Evolutionary conservation across 2,888 invertebrate species (phyloP).

Genomic region (Xanthia togata): DNA sequence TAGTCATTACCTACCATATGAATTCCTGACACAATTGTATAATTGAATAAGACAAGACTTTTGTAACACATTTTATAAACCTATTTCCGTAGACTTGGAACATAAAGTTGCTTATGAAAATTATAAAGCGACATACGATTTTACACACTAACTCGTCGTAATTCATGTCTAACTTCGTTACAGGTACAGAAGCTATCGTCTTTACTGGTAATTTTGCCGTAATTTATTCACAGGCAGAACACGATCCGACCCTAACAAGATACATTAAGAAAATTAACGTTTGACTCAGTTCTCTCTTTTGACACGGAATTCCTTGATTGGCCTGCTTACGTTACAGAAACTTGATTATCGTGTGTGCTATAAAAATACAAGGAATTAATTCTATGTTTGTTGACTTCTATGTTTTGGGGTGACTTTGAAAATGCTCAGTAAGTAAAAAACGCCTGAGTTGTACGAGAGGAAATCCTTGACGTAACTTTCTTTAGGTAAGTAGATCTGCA

Average conservation of each 20-base stretch:
- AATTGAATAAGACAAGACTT: not conserved
- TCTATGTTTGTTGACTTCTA: slow-evolving; percentile 23
- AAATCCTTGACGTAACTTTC: not conserved
- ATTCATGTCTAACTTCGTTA: slow-evolving; percentile 76
- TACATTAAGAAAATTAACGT: slow-evolving; percentile 88
- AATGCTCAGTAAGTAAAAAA: not conserved
- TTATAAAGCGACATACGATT: slow-evolving; percentile 29
- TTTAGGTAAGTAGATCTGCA: not conserved
- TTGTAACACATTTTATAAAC: slow-evolving; percentile 19
- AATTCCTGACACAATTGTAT: not conserved
- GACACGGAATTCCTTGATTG: slow-evolving; percentile 84
- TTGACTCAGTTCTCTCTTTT: slow-evolving; percentile 81
- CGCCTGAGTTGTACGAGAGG: not conserved
- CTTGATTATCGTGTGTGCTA: slow-evolving; percentile 76
- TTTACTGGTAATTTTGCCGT: slow-evolving; percentile 80
- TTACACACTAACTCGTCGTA: slow-evolving; percentile 53
- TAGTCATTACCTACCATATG: slow-evolving; percentile 1
- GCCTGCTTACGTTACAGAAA: slow-evolving; percentile 80
- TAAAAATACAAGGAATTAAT: slow-evolving; percentile 63
- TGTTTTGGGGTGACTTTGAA: slow-evolving; percentile 4
- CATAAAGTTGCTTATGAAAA: slow-evolving; percentile 30
- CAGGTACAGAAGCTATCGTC: slow-evolving; percentile 77
- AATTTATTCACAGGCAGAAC: slow-evolving; percentile 83
- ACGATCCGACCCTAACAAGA: slow-evolving; percentile 83
- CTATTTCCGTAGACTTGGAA: not conserved